Evolutionary conservation across 2,113 vertebrate genomes (phyloP).

Genomic region (Lucifuga dentata): DNA sequence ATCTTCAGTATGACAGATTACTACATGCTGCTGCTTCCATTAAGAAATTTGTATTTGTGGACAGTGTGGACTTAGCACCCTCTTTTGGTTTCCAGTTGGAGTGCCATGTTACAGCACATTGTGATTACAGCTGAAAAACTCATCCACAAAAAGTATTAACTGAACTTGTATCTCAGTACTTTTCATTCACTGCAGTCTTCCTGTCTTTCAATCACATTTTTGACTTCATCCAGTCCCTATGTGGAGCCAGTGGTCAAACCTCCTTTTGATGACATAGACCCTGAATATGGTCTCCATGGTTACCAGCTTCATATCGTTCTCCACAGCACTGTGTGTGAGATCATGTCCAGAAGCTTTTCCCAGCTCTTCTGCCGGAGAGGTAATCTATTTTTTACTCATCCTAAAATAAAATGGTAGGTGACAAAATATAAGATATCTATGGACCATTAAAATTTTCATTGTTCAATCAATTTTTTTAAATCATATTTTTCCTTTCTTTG

Average conservation of each 20-base stretch:
- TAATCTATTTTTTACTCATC: conserved; percentile 65
- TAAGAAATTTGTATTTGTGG: neutral
- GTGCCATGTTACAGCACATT: neutral
- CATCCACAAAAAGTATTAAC: neutral
- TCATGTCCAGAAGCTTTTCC: conserved; percentile 84
- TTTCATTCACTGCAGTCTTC: neutral
- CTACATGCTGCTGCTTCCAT: too few relatives aligned
- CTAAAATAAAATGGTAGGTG: neutral
- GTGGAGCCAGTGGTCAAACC: conserved; percentile 62
- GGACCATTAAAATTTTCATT: neutral
- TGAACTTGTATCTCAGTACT: neutral
- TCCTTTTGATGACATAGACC: conserved; percentile 85
- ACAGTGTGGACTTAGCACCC: conserved; percentile 68
- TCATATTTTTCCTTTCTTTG: too few relatives aligned
- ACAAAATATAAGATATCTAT: neutral
- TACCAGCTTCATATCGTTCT: conserved; percentile 89
- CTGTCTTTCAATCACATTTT: neutral
- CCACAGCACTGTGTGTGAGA: conserved; percentile 78
- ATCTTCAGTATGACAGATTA: neutral
- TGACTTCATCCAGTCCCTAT: conserved; percentile 75
- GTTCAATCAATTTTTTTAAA: too few relatives aligned
- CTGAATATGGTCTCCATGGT: conserved; percentile 88
- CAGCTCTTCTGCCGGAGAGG: conserved; percentile 88
- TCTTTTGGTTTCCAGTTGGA: conserved; percentile 71
- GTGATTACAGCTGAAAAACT: neutral